These are phyloP conservation scores for Oenanthe oenanthe DNA, from an alignment of 2,113 vertebrate species.

Conservation along the genomic window DNA sequence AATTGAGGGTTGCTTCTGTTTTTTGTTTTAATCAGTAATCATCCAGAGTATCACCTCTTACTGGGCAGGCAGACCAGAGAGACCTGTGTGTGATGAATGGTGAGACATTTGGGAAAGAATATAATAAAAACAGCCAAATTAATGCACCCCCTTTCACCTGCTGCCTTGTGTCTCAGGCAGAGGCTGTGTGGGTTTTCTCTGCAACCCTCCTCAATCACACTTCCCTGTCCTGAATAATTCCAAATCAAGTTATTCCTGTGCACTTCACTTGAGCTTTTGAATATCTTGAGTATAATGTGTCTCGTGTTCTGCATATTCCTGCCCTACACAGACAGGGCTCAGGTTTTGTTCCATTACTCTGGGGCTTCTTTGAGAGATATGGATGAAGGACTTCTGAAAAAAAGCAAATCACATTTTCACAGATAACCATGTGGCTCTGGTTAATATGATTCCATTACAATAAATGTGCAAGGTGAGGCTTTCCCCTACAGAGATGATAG, in stretches of 20 bases:
- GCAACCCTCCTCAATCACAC: neutral
- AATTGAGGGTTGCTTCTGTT: neutral
- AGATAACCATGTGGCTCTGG: neutral
- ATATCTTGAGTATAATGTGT: neutral
- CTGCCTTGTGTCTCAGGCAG: neutral
- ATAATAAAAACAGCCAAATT: neutral
- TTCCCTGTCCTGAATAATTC: neutral
- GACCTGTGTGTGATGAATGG: neutral
- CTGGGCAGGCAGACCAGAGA: neutral
- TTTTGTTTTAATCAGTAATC: neutral
- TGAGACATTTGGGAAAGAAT: neutral
- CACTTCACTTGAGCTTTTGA: neutral
- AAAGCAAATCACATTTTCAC: neutral
- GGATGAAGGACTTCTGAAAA: neutral
- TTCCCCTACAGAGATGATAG: neutral
- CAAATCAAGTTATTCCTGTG: neutral
- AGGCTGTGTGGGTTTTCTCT: neutral
- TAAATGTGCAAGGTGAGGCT: neutral
- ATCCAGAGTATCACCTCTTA: neutral
- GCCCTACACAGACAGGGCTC: neutral
- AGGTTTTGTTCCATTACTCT: neutral
- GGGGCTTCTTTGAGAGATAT: neutral
- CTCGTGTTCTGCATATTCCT: neutral
- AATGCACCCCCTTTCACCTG: rapidly evolving
- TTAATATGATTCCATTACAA: neutral